Evolutionary conservation across 2,797 vertebrate genomes (phyloP).

Genomic region (Bufotes viridis): DNA sequence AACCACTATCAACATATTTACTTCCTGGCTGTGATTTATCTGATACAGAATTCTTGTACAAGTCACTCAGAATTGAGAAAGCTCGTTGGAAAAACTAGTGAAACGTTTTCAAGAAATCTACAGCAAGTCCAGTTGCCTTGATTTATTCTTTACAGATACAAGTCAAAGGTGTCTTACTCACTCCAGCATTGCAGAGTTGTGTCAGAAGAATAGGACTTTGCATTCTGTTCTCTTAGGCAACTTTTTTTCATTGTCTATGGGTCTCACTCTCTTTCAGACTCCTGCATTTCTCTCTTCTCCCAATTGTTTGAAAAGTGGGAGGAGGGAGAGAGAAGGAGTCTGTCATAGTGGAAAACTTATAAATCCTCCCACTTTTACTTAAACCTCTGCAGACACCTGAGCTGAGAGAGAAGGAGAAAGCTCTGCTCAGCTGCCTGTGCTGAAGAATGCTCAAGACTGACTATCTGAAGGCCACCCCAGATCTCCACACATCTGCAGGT

Average conservation of each 20-base stretch:
- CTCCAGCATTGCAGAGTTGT: conserved; percentile 15
- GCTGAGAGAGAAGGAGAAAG: conserved; percentile 40
- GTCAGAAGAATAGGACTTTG: conserved; percentile 30
- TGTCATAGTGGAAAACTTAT: conserved; percentile 60
- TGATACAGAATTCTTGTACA: too few species aligned
- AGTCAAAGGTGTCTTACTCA: not conserved
- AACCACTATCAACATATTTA: too few species aligned
- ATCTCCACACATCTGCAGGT: conserved; percentile 1
- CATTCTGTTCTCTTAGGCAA: not conserved
- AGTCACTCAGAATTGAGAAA: too few species aligned
- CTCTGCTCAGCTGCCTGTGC: not conserved
- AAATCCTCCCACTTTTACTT: conserved; percentile 59
- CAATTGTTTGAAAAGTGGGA: conserved; percentile 61
- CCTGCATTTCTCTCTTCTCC: conserved; percentile 50
- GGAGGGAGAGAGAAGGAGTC: conserved; percentile 56
- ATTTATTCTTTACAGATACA: too few species aligned
- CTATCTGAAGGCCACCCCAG: not conserved
- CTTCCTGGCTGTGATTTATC: too few species aligned
- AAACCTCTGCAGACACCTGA: conserved; percentile 58
- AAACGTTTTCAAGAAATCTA: too few species aligned
- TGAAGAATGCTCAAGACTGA: conserved; percentile 32
- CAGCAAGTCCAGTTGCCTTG: too few species aligned
- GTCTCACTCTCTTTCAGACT: conserved; percentile 29
- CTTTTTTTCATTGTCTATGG: not conserved
- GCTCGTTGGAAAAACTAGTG: too few species aligned